Evolutionary conservation across 2,113 vertebrate species (phyloP), one percentile per base, ranked within the genome.

Genomic region (Pelvicachromis taeniatus): DNA sequence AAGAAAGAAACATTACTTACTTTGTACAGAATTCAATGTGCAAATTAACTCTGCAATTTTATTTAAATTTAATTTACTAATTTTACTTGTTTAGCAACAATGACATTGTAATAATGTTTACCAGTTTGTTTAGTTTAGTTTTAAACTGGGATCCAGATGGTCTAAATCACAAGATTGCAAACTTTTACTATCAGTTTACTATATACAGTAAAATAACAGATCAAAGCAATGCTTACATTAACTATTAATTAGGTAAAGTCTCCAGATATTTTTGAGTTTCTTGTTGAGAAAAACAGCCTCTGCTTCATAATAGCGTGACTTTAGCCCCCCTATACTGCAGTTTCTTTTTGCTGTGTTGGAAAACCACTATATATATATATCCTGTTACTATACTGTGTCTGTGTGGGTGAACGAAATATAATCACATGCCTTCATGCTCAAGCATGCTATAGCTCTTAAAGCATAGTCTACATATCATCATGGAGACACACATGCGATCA

Each of bases 371-470:
- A 7, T n/a, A 6, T 50, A 12, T 50, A 7, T n/a, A 6, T 78
- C 59, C 26, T 77, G 4, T 68, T 75, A 79, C 21, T 75, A 48
- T 81, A 42, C 33, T 52, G 54, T 81, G 54, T 83, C 50, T 81
- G 50, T 88, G 77, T 77, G 81, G 53, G 77, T 79, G 61, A 78
- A 85, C 53, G 52, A 53, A 29, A 87, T 81, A 31, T 81, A 53
- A 56, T 42, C 86, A 53, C 90, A 90, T 93, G 83, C 91, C 93
- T 92, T 93, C 91, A 88, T 87, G 88, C 82, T 92, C 55, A 90
- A 87, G 86, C 83, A 93, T 83, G 81, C 83, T 70, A 40, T 9
- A 78, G 75, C 79, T 50, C 21, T n/a, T 59, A 73, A 91, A 70
- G 83, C 83, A 61, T n/a, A 29, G 81, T 31, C 90, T 52, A 79